phyloP scores from a whole-genome alignment of 53 echinoderm and acorn worm genomes.

The Henricia sp. region DNA sequence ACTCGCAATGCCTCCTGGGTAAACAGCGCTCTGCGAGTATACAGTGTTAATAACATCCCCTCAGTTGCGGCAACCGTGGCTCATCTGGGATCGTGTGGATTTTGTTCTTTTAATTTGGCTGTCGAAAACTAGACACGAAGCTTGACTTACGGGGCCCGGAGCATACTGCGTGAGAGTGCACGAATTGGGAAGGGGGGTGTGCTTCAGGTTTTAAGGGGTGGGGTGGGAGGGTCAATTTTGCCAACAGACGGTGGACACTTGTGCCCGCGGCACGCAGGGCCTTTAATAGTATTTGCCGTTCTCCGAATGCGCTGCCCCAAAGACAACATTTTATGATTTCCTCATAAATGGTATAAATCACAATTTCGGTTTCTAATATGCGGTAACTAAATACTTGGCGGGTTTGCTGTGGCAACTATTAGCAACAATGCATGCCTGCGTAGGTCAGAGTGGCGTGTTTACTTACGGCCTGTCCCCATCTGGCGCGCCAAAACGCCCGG shows the following conservation, averaged over 20 bases:
- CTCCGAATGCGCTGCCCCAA: too few species aligned
- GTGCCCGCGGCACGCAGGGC: constrained; percentile 26
- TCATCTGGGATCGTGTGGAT: constrained; percentile 46
- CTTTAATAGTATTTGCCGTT: constrained; percentile 52
- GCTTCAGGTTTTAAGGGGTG: not conserved
- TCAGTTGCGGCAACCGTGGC: constrained; percentile 21
- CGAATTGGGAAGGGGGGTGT: not conserved
- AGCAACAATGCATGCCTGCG: constrained; percentile 69
- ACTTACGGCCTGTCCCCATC: constrained; percentile 61
- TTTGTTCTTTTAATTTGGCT: too few species aligned
- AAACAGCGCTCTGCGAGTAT: constrained; percentile 46
- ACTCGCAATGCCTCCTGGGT: constrained; percentile 39
- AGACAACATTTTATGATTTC: constrained; percentile 64
- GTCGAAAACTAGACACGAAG: not conserved
- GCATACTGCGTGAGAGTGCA: constrained; percentile 18
- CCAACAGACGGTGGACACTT: constrained; percentile 66
- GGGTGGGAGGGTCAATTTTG: constrained; percentile 43
- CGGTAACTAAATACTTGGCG: constrained; percentile 55
- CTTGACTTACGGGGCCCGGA: not conserved
- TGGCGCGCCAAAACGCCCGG: constrained; percentile 47
- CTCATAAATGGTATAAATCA: constrained; percentile 70
- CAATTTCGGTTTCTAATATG: constrained; percentile 70
- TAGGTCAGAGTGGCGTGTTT: constrained; percentile 66
- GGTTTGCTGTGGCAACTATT: constrained; percentile 65
- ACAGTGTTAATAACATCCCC: constrained; percentile 51